phyloP scores from a whole-genome alignment of 1,140 invertebrate species.

The Manduca sexta region DNA sequence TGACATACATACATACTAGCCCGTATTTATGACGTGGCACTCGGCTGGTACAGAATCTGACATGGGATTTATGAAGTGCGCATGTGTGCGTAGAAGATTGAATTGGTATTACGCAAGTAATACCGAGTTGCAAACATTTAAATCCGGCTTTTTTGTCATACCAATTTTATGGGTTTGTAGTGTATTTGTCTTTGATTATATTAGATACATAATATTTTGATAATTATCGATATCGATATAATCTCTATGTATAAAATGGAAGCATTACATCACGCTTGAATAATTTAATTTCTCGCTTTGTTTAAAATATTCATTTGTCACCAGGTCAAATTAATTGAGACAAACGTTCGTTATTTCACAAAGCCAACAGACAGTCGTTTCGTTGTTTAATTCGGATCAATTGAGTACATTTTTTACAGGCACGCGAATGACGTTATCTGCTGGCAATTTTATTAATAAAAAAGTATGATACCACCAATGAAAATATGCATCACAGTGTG shows the following conservation, averaged over 20 bases:
- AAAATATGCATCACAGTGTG: neutral
- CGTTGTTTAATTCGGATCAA: constrained; percentile 47
- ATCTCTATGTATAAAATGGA: too few relatives aligned
- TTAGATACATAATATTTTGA: too few relatives aligned
- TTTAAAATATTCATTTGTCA: neutral
- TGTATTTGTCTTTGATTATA: too few relatives aligned
- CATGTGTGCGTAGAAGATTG: constrained; percentile 62
- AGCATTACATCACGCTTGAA: too few relatives aligned
- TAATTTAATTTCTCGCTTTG: too few relatives aligned
- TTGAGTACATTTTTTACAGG: constrained; percentile 20
- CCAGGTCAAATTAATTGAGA: constrained; percentile 11
- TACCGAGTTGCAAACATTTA: constrained; percentile 19
- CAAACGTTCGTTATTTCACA: constrained; percentile 15
- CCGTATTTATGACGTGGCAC: constrained; percentile 61
- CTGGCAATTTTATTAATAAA: neutral
- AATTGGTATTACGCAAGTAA: constrained; percentile 51
- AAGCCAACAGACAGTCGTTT: constrained; percentile 25
- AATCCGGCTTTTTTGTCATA: constrained; percentile 8
- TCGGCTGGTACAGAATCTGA: constrained; percentile 46
- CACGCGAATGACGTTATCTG: neutral
- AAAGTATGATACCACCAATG: neutral
- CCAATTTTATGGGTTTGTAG: constrained; percentile 7
- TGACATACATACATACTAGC: constrained; percentile 54
- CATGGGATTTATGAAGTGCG: constrained; percentile 67
- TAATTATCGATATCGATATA: too few relatives aligned